phyloP scores from a whole-genome alignment of 2,797 vertebrate genomes.

The Cetoscarus ocellatus region DNA sequence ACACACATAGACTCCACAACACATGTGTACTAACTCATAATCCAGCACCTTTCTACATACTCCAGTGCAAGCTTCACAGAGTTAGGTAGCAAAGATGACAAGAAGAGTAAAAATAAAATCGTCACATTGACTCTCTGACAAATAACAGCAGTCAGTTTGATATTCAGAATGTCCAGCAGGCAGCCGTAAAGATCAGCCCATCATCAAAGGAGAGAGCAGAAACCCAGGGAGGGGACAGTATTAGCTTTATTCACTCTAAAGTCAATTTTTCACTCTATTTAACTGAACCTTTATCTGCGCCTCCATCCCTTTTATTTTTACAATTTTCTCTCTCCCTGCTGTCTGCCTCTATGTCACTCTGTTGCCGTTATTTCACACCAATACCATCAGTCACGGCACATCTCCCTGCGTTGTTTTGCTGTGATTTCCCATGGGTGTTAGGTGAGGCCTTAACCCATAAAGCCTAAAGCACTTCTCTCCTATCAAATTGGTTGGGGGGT shows the following conservation, averaged over 20 bases:
- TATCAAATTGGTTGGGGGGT: slow-evolving; percentile 65
- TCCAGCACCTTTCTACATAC: slow-evolving; percentile 29
- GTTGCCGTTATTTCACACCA: slow-evolving; percentile 69
- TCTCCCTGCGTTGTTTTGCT: slow-evolving; percentile 76
- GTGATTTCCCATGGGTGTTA: slow-evolving; percentile 78
- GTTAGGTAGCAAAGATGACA: slow-evolving; percentile 2
- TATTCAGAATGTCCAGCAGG: neutral
- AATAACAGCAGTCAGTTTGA: slow-evolving; percentile 10
- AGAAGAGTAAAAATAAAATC: slow-evolving; percentile 21
- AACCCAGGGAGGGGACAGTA: slow-evolving; percentile 34
- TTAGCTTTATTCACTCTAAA: slow-evolving; percentile 48
- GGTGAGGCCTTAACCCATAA: slow-evolving; percentile 76
- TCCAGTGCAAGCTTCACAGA: slow-evolving; percentile 7
- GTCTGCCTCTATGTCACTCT: slow-evolving; percentile 26
- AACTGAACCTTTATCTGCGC: slow-evolving; percentile 43
- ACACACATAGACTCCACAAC: neutral
- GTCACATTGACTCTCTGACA: slow-evolving; percentile 6
- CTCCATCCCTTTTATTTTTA: slow-evolving; percentile 25
- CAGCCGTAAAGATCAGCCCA: slow-evolving; percentile 19
- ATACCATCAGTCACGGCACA: slow-evolving; percentile 79
- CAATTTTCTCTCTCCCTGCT: slow-evolving; percentile 33
- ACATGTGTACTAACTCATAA: neutral
- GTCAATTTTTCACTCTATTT: slow-evolving; percentile 65
- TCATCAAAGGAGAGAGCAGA: slow-evolving; percentile 45
- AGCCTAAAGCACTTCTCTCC: slow-evolving; percentile 70